Evolutionary conservation across 1,140 invertebrate species (phyloP), one percentile per base, ranked within the genome.

Genomic region (Cyclargus thomasi): DNA sequence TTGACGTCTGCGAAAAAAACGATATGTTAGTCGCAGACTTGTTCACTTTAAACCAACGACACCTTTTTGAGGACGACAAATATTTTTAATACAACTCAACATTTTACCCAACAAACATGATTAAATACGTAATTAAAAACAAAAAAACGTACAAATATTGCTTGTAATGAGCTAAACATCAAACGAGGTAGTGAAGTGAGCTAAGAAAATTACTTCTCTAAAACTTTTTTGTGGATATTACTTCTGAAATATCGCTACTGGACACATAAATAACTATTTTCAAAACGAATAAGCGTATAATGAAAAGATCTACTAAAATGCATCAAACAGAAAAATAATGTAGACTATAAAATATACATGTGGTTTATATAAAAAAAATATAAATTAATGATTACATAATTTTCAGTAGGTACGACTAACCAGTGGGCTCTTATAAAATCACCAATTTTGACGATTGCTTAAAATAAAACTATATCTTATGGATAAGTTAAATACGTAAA

Each of bases 171-270:
- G 55, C 55, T 21, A 59, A 59, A 59, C 20, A 18, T 59, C 39
- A 47, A 59, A 55, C n/a, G 55, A 59, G 17, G 55, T 59, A 59
- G 55, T 11, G 10, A 18, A 11, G 21, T 59, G 55, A 59, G 55
- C 55, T 59, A 59, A 18, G 53, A 59, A 59, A 22, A 59, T 11
- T 22, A 59, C 39, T 47, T 14, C 39, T 47, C 36, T 39, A 47
- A 47, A 47, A 47, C 6, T 47, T 47, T 8, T 8, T 14, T 47
- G 36, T 14, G 7, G 14, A 47, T 47, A 47, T 47, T 47, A 11
- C 39, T 47, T 47, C 10, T 47, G 39, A 47, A 47, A 47, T 47
- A 29, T 7, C 8, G 29, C 2, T 29, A 29, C 29, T 2, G 23
- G 23, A 29, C 5, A 29, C 29, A 29, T 29, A 29, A 4, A 29